Evolutionary conservation across 1,140 invertebrate species (phyloP).

Genomic region (Protaetia brevitarsis): DNA sequence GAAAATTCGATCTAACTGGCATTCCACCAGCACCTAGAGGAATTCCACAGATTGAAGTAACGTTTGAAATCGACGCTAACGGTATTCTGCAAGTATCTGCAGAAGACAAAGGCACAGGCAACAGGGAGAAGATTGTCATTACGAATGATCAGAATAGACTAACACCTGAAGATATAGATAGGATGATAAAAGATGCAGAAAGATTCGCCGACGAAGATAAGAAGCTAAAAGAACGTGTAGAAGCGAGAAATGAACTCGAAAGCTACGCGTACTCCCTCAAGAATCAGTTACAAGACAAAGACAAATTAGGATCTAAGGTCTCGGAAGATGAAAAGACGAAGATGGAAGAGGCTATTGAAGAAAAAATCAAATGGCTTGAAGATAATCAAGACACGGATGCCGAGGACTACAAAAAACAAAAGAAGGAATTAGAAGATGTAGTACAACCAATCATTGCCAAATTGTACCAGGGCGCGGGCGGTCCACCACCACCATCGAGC

Average conservation of each 20-base stretch:
- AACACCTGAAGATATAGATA: conserved; percentile 96
- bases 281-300: conserved; percentile 96
- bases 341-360: conserved; percentile 94
- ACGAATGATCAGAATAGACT: conserved; percentile 97
- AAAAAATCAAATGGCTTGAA: conserved; percentile 98
- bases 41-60: conserved; percentile 98
- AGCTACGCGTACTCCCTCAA: conserved; percentile 98
- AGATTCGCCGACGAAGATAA: conserved; percentile 99
- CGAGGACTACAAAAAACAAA: conserved; percentile 94
- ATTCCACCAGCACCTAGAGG: conserved; percentile 97
- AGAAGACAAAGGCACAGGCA: conserved; percentile 98
- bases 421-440: conserved; percentile 94
- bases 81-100: conserved; percentile 90
- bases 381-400: conserved; percentile 91
- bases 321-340: conserved; percentile 90
- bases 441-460: conserved; percentile 98
- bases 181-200: conserved; percentile 98
- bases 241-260: conserved; percentile 93
- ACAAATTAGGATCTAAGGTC: conserved; percentile 93
- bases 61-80: conserved; percentile 99
- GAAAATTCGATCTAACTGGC: conserved; percentile 97
- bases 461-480: conserved; percentile 85
- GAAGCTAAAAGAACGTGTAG: conserved; percentile 94
- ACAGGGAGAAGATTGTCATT: conserved; percentile 97
- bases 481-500: conserved; percentile 64